A percentile compares a stretch with the other conserved stretches of the same genome.
Evolutionary conservation across 2,888 invertebrate genomes (phyloP).

Genomic region (Pharmacophagus antenor): DNA sequence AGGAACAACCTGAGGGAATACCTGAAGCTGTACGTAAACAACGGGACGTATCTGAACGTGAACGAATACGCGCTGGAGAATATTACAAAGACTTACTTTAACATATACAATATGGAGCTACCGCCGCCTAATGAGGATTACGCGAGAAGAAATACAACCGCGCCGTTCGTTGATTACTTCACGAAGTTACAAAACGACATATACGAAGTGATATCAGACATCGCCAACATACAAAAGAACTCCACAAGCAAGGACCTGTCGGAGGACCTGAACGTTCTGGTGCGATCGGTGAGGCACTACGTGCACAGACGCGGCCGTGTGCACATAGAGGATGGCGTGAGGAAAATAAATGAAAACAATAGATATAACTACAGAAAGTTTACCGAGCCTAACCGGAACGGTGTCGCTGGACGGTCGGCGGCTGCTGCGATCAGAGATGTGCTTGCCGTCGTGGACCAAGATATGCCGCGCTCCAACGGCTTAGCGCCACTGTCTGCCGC

Average conservation of each 20-base stretch:
- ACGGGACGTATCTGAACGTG: constrained; percentile 31
- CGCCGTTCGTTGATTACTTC: constrained; percentile 41
- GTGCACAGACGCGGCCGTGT: constrained; percentile 41
- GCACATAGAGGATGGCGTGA: constrained; percentile 27
- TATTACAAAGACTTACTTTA: constrained; percentile 34
- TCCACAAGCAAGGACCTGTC: constrained; percentile 39
- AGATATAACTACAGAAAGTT: constrained; percentile 25
- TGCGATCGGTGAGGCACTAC: constrained; percentile 50
- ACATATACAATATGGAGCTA: constrained; percentile 46
- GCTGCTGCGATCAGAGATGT: constrained; percentile 45
- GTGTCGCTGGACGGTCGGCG: constrained; percentile 25
- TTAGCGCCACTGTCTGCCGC: constrained; percentile 43
- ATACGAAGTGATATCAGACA: constrained; percentile 51
- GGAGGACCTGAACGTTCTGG: constrained; percentile 46
- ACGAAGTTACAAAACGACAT: constrained; percentile 57
- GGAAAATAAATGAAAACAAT: constrained; percentile 27
- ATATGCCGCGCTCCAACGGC: constrained; percentile 40
- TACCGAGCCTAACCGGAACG: constrained; percentile 8
- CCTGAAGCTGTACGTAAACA: constrained; percentile 39
- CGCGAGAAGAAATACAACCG: constrained; percentile 38
- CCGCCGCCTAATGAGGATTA: constrained; percentile 37
- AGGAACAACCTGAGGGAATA: constrained; percentile 46
- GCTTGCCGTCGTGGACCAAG: constrained; percentile 45
- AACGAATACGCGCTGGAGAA: constrained; percentile 20
- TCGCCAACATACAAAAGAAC: constrained; percentile 45